Evolutionary conservation across 2,113 vertebrate genomes (phyloP).

Genomic region (Psittacus erithacus): DNA sequence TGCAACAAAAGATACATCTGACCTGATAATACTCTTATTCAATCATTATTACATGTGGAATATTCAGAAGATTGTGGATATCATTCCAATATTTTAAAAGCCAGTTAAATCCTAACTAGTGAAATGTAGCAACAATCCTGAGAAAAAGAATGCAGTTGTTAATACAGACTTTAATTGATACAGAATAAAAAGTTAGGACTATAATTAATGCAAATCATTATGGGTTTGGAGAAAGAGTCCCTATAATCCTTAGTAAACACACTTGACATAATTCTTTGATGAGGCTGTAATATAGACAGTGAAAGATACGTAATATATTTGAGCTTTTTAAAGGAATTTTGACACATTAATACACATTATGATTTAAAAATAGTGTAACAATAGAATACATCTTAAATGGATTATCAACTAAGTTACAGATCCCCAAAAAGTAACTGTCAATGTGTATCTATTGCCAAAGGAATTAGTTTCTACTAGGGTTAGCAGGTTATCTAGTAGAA

Average conservation of each 20-base stretch:
- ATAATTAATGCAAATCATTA: not conserved
- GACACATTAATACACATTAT: constrained; percentile 11
- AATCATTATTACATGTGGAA: not conserved
- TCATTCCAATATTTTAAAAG: not conserved
- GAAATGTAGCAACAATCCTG: not conserved
- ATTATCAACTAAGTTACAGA: not conserved
- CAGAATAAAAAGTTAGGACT: constrained; percentile 4
- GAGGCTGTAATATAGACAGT: not conserved
- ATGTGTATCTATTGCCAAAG: not conserved
- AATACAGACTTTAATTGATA: not conserved
- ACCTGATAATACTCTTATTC: not conserved
- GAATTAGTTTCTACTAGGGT: not conserved
- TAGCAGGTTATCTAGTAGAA: not conserved
- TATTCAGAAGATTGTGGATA: not conserved
- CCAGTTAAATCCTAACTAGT: not conserved
- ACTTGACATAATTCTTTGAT: constrained; percentile 3
- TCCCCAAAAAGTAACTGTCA: not conserved
- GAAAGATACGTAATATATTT: constrained; percentile 31
- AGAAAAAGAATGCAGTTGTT: not conserved
- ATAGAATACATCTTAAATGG: not conserved
- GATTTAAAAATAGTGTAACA: constrained; percentile 18
- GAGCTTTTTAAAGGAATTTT: constrained; percentile 21
- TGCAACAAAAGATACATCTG: not conserved
- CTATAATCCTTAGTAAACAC: not conserved
- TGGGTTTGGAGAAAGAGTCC: not conserved